phyloP scores from a whole-genome alignment of 2,113 vertebrate genomes.

The Hemicordylus capensis region DNA sequence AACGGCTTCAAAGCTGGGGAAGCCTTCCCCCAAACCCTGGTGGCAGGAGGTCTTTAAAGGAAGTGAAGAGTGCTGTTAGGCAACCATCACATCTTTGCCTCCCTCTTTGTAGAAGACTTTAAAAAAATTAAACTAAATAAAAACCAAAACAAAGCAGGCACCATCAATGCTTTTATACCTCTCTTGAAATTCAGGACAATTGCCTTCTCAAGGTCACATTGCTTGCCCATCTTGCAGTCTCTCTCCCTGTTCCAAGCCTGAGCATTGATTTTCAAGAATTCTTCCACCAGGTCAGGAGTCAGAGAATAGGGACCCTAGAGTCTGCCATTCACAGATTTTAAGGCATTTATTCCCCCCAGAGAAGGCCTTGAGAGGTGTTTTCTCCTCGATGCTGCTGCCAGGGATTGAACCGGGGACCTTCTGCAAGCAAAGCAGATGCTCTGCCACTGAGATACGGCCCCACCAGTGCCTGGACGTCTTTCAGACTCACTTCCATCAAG shows the following conservation, averaged over 20 bases:
- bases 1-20: conserved; percentile 49
- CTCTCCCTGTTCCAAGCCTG: neutral
- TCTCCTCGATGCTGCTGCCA: neutral
- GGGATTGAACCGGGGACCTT: no score
- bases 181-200: conserved; percentile 49
- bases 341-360: neutral
- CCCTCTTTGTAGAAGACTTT: neutral
- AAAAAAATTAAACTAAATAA: neutral
- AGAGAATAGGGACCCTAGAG: conserved; percentile 9
- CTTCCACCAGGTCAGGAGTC: neutral
- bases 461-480: no score
- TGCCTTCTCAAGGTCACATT: conserved; percentile 61
- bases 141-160: neutral
- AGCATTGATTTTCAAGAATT: neutral
- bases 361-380: neutral
- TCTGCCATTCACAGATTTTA: neutral
- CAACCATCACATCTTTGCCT: neutral
- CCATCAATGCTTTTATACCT: conserved; percentile 39
- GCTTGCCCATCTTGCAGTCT: neutral
- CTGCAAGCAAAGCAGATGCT: neutral
- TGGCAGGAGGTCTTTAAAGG: conserved; percentile 56
- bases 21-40: conserved; percentile 50
- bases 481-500: no score
- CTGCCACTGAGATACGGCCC: neutral
- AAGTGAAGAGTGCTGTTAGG: conserved; percentile 45